Evolutionary conservation across 2,888 invertebrate species (phyloP).

Genomic region (Drosophila gaucha): DNA sequence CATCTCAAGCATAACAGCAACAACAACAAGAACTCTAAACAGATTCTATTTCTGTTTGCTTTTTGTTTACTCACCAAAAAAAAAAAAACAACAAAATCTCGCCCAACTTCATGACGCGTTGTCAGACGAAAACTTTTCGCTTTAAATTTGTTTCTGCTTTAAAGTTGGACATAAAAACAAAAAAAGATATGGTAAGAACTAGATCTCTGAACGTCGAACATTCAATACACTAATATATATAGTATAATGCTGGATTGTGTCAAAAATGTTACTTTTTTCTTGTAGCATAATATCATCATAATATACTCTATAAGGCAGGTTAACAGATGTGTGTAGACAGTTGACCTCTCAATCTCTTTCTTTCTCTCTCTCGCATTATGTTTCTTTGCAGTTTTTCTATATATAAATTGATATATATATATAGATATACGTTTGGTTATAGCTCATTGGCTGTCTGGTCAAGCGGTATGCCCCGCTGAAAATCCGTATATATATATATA

Average conservation of each 20-base stretch:
- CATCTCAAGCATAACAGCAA: no score
- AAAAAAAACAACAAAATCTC: conserved; percentile 10
- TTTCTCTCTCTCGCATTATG: not conserved
- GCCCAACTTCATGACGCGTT: conserved; percentile 3
- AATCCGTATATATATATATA: conserved; percentile 1
- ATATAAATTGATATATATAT: not conserved
- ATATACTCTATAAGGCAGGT: no score
- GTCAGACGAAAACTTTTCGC: conserved; percentile 10
- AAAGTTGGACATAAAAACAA: not conserved
- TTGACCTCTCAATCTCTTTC: not conserved
- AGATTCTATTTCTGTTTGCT: conserved; percentile 24
- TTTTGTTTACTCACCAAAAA: conserved; percentile 20
- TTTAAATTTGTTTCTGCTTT: conserved; percentile 2
- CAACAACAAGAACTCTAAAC: conserved; percentile 15
- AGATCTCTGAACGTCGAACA: not conserved
- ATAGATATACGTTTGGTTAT: not conserved
- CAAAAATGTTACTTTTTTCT: no score
- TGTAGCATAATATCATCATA: no score
- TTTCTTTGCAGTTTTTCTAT: not conserved
- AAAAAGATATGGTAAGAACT: not conserved
- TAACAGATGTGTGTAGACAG: no score
- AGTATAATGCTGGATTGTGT: not conserved
- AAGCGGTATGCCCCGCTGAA: no score
- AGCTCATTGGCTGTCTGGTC: conserved; percentile 6
- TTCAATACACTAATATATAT: not conserved